A percentile compares a stretch with the other conserved stretches of the same genome.
Conservation (phyloP, 2,888 invertebrate genomes). For the Philhelius pedissequus region DNA sequence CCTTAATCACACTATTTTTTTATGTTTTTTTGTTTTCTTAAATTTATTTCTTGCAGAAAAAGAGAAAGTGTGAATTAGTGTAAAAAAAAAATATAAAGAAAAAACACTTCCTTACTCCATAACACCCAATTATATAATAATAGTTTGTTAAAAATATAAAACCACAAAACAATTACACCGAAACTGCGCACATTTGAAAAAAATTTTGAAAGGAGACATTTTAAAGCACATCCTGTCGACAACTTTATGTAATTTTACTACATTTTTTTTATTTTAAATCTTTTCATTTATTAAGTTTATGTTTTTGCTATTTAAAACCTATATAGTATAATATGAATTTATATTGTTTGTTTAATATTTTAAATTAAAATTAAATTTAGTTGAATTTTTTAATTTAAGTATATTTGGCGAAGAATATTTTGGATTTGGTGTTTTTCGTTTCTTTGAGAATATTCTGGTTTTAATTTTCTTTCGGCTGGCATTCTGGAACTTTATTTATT, state of each 20-base stretch:
- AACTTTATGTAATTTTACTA: constrained; percentile 63
- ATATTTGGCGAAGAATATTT: constrained; percentile 4
- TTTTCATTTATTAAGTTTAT: constrained; percentile 23
- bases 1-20: constrained; percentile 27
- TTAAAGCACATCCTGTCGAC: constrained; percentile 56
- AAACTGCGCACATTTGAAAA: constrained; percentile 24
- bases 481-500: background rate
- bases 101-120: constrained; percentile 34
- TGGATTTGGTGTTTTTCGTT: constrained; percentile 2
- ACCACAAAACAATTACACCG: background rate
- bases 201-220: constrained; percentile 9
- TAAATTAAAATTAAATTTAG: background rate
- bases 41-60: constrained; percentile 63
- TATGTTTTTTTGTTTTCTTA: constrained; percentile 33
- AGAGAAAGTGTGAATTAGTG: constrained; percentile 64
- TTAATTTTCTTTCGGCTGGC: constrained; percentile 16
- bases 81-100: constrained; percentile 31
- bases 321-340: background rate
- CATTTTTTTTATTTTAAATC: constrained; percentile 12
- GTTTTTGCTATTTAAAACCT: background rate
- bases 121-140: constrained; percentile 23
- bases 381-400: background rate
- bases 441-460: constrained; percentile 22
- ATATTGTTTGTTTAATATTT: background rate
- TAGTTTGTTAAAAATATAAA: constrained; percentile 23